These are phyloP conservation scores for Arothron firmamentum DNA, from an alignment of 2,113 vertebrate genomes.

Conservation along the genomic window DNA sequence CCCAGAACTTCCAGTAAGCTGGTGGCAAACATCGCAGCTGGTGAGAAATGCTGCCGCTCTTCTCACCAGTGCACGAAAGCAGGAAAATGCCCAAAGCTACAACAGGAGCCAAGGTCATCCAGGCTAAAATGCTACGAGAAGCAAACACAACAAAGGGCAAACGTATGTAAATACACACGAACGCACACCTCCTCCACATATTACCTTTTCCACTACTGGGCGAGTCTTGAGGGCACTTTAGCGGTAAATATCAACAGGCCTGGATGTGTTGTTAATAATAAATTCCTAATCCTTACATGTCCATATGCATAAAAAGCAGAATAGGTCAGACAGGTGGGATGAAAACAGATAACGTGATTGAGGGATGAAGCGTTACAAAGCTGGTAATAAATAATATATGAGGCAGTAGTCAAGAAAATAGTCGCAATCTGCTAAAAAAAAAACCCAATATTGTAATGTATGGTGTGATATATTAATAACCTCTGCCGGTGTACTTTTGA, in stretches of 20 bases:
- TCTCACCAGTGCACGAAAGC: constrained; percentile 50
- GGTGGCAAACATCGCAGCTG: constrained; percentile 47
- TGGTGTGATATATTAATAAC: too few relatives aligned
- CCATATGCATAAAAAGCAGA: background rate
- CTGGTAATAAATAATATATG: background rate
- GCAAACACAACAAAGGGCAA: constrained; percentile 54
- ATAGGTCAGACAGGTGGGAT: background rate
- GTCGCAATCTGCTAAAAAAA: too few relatives aligned
- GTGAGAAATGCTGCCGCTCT: constrained; percentile 52
- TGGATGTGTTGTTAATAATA: background rate
- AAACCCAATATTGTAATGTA: too few relatives aligned
- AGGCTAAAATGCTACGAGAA: constrained; percentile 42
- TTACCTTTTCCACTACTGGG: constrained; percentile 17
- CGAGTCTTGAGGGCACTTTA: constrained; percentile 2
- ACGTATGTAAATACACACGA: constrained; percentile 28
- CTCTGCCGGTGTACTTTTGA: too few relatives aligned
- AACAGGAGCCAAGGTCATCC: constrained; percentile 53
- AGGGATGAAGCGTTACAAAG: background rate
- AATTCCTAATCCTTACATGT: background rate
- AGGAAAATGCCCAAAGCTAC: constrained; percentile 44
- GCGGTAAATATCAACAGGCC: background rate
- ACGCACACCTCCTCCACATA: constrained; percentile 15
- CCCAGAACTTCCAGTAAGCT: constrained; percentile 66
- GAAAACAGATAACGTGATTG: background rate
- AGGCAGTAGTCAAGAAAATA: background rate